Evolutionary conservation across 2,888 invertebrate genomes (phyloP).

Genomic region (Kryphioiulus occultus): DNA sequence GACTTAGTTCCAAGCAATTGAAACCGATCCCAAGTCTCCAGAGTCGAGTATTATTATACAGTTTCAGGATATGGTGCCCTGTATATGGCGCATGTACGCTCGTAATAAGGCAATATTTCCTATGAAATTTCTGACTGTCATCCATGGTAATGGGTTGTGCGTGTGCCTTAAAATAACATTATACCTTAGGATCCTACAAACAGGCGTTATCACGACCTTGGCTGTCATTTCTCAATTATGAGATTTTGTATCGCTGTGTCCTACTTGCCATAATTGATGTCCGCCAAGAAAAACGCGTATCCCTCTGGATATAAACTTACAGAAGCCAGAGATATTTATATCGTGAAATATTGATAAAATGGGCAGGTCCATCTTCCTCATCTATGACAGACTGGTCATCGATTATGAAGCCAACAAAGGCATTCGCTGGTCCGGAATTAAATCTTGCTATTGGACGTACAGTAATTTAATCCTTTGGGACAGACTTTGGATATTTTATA

Average conservation of each 20-base stretch:
- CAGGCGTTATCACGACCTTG: neutral
- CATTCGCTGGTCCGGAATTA: neutral
- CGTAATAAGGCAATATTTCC: neutral
- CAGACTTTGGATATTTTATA: neutral
- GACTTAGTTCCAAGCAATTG: neutral
- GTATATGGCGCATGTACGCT: neutral
- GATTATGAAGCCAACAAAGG: neutral
- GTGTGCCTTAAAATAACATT: neutral
- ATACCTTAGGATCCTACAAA: neutral
- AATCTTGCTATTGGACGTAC: neutral
- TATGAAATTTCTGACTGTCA: neutral
- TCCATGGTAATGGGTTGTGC: neutral
- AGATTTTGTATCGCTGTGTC: neutral
- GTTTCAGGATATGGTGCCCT: neutral
- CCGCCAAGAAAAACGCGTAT: neutral
- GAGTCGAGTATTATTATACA: neutral
- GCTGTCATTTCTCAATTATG: neutral
- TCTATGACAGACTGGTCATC: neutral
- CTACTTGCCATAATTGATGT: neutral
- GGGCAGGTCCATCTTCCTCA: neutral
- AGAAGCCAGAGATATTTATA: neutral
- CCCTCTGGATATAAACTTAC: neutral
- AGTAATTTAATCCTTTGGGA: neutral
- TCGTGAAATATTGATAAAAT: neutral
- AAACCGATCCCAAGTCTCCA: neutral